Base-by-base conservation (phyloP, 2,113 vertebrate genomes). In the Coptodon bakossiorum region DNA sequence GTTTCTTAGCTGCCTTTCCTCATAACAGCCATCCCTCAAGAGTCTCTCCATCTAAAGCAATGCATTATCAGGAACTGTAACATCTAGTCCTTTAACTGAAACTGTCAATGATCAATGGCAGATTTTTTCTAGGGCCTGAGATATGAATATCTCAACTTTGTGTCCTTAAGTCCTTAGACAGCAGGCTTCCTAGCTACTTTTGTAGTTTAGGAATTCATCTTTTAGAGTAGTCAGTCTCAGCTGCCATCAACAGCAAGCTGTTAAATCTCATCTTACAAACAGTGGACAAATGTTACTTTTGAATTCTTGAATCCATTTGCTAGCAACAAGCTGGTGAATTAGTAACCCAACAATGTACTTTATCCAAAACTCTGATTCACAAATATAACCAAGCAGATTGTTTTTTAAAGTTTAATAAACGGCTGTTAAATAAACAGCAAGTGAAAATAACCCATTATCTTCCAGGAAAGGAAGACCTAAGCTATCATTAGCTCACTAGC, bases 381-480 rank as follows among this genome's bases (percentile, higher is more conserved):
- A 68, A 68, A 22, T 36, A 38, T 38, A 68, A 38, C 34, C 34
- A 38, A 68, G 34, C 34, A 68, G 63, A 7, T 38, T 0, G 0
- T 3, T 68, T 36, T 66, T 36, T 66, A 38, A 36, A 36, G 34
- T 36, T 38, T 38, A 63, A 63, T 36, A 63, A 34, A 66, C 0
- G 6, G 54, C 54, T 0, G 11, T 27, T 57, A 27, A 57, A 57
- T 0, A 27, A 29, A 57, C 4, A 66, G 61, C 17, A n/a, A 66
- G 31, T 66, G 34, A 66, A 38, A 66, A n/a, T 63, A 61, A 61
- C 29, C 27, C 27, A 59, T 59, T 59, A 59, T 59, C 27, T 59
- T 31, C 27, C 57, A 59, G 14, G 14, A 59, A 61, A 61, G 9
- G 27, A 61, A 61, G 3, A 61, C 57, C 0, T 10, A 0, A 0